Base-by-base conservation (phyloP, 2,113 vertebrate species). In the Emydocephalus ijimae region DNA sequence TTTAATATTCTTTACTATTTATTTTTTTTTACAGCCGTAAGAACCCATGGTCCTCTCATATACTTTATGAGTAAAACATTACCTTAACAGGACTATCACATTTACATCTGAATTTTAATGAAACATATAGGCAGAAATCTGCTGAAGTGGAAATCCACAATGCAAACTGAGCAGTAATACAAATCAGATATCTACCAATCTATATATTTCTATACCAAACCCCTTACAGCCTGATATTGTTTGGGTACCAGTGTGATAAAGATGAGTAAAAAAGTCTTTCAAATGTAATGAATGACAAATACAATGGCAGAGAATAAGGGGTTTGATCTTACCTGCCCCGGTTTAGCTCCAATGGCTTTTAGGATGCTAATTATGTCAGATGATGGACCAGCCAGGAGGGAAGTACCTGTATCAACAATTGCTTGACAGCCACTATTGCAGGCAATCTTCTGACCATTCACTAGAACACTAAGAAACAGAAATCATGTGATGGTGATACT, bases 321-420 rank as follows among this genome's bases (percentile, higher is more conserved):
- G 43, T 20, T 5, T 34, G 23, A 24, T 91, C 96, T 95, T 93
- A 98, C 98, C 94, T 97, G 3, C 50, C 74, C 93, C 55, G 50
- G 2, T 0, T n/a, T 91, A 85, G 97, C 97, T 89, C 98, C 98
- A 0, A 98, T 50, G 0, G 4, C 24, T 0, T 26, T 52, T 91
- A 97, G 97, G 57, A 98, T 97, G 94, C 0, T 96, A 34, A 85
- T 54, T 26, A 98, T 96, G 94, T 92, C 95, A 0, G 10, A 88
- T 23, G 87, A 85, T 4, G 98, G 97, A 69, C 97, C 98, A 0
- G 95, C 90, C 61, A 98, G 34, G 2, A 98, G 50, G 59, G 98
- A 98, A 0, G 98, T 98, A 21, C 98, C 98, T 0, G 98, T 98
- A 94, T 98, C 98, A 3, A 98, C 86, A 54, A 98, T 97, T 89